A percentile compares a stretch with the other conserved stretches of the same genome.
phyloP scores from a whole-genome alignment of 1,140 invertebrate species.

The Caenorhabditis inopinata region DNA sequence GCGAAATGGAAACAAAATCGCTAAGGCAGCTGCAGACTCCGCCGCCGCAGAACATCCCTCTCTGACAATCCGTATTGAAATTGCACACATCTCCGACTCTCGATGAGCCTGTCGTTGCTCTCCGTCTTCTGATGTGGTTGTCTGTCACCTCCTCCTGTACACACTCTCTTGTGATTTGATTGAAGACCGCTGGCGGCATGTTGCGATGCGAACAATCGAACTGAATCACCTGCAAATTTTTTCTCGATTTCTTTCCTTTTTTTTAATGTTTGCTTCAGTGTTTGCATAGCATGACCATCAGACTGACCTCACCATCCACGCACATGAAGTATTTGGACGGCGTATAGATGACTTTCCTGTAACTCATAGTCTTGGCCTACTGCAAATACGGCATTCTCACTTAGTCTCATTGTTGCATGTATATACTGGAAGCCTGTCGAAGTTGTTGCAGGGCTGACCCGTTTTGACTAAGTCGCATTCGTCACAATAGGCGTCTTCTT shows the following conservation, averaged over 20 bases:
- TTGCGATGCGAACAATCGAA: slow-evolving; percentile 24
- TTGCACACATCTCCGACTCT: slow-evolving; percentile 50
- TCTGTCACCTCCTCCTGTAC: slow-evolving; percentile 6
- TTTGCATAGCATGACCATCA: slow-evolving; percentile 1
- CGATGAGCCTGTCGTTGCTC: slow-evolving; percentile 34
- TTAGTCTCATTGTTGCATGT: slow-evolving; percentile 41
- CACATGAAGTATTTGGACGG: slow-evolving; percentile 43
- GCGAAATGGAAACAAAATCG: slow-evolving; percentile 63
- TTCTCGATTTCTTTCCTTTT: no score
- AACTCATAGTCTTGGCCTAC: no score
- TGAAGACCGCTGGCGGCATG: slow-evolving; percentile 36
- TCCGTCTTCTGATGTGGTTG: slow-evolving; percentile 1
- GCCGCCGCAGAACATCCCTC: slow-evolving; percentile 63
- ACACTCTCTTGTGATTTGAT: slow-evolving; percentile 40
- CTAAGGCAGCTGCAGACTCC: slow-evolving; percentile 59
- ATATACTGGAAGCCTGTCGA: slow-evolving; percentile 38
- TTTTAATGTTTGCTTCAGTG: background rate
- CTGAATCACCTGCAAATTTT: background rate
- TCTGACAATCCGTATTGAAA: slow-evolving; percentile 57
- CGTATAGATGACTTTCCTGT: slow-evolving; percentile 36
- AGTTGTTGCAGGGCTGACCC: slow-evolving; percentile 22
- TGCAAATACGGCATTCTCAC: no score
- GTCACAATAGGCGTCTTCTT: slow-evolving; percentile 43
- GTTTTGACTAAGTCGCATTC: slow-evolving; percentile 43
- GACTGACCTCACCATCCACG: slow-evolving; percentile 38